Conservation (phyloP, 2,888 invertebrate genomes). For the Parascotia fuliginaria region DNA sequence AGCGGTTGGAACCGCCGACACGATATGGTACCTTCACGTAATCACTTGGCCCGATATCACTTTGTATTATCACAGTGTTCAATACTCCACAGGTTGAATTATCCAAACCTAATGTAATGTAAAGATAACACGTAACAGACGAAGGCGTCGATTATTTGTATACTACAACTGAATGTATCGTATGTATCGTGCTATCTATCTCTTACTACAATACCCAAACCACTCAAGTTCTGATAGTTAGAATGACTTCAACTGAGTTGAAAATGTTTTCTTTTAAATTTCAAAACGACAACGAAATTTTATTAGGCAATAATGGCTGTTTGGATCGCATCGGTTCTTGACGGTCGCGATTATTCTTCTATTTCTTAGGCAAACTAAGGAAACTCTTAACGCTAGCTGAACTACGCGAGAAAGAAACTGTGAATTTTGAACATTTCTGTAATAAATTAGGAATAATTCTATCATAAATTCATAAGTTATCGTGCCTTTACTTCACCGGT, state of each 20-base stretch:
- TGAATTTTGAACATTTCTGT: background rate
- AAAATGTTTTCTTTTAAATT: constrained; percentile 53
- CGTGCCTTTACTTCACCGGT: too few relatives aligned
- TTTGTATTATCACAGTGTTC: constrained; percentile 41
- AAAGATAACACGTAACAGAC: constrained; percentile 52
- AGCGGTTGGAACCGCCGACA: constrained; percentile 48
- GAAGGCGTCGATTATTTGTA: constrained; percentile 31
- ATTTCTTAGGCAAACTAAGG: constrained; percentile 55
- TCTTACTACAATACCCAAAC: constrained; percentile 37
- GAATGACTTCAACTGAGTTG: constrained; percentile 30
- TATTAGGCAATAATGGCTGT: constrained; percentile 47
- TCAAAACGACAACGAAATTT: constrained; percentile 56
- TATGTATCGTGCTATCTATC: constrained; percentile 34
- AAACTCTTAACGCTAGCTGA: constrained; percentile 31
- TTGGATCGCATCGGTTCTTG: constrained; percentile 40
- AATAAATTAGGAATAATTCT: constrained; percentile 7
- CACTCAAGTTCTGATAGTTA: constrained; percentile 43
- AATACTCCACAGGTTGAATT: constrained; percentile 59
- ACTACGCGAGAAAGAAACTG: constrained; percentile 3
- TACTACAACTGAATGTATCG: constrained; percentile 36
- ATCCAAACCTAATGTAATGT: constrained; percentile 54
- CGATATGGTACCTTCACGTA: constrained; percentile 48
- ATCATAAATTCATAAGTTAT: too few relatives aligned
- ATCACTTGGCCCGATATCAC: constrained; percentile 50
- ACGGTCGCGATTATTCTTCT: constrained; percentile 54